phyloP scores from a whole-genome alignment of 2,113 vertebrate species.

The Grantiella picta region DNA sequence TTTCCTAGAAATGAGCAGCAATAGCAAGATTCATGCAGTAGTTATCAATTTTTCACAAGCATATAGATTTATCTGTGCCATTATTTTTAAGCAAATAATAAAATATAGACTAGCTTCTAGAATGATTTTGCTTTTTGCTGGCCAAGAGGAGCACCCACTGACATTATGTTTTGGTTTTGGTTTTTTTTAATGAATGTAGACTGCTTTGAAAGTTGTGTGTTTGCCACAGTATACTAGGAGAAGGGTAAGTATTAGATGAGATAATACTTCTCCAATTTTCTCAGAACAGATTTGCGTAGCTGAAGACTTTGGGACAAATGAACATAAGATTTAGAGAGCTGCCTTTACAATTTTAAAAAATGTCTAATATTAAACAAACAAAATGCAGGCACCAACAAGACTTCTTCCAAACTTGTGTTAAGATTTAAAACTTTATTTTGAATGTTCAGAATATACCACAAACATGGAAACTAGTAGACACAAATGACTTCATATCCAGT shows the following conservation, averaged over 20 bases:
- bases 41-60: neutral
- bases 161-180: neutral
- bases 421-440: conserved; percentile 71
- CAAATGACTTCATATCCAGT: conserved; percentile 50
- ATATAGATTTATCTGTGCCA: neutral
- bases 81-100: neutral
- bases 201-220: neutral
- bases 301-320: neutral
- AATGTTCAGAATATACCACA: conserved; percentile 58
- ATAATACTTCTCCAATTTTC: neutral
- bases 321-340: neutral
- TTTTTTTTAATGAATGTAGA: neutral
- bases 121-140: neutral
- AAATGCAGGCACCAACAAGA: neutral
- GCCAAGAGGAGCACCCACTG: neutral
- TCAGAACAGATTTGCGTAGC: neutral
- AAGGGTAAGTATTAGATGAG: neutral
- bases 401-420: neutral
- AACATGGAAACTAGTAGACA: conserved; percentile 71
- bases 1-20: neutral
- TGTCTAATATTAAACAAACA: neutral
- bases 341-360: neutral
- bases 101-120: neutral
- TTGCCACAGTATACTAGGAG: neutral
- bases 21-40: neutral